Evolutionary conservation across 1,140 invertebrate genomes (phyloP).

Genomic region (Pemphigus obesinymphae): DNA sequence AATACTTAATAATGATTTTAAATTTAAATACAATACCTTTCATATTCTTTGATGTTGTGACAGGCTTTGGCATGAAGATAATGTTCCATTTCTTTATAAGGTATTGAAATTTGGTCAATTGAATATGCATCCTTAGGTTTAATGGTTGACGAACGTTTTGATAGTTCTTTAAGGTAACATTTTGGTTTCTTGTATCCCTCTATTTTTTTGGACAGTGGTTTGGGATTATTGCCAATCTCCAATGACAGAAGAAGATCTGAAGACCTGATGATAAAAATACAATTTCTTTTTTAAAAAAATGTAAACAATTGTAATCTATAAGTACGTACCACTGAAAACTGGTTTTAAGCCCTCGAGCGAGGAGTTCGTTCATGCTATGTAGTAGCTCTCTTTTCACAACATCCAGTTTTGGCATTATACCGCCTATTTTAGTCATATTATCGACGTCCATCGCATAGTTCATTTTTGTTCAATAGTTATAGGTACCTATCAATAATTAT

Average conservation of each 20-base stretch:
- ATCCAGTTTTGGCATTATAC: background rate
- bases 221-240: background rate
- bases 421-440: background rate
- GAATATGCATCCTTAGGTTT: background rate
- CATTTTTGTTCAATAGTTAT: background rate
- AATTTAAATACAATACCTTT: conserved; percentile 52
- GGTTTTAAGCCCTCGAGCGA: background rate
- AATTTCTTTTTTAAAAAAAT: too few species aligned
- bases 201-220: conserved; percentile 16
- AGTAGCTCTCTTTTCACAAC: conserved; percentile 23
- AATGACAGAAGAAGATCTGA: conserved; percentile 24
- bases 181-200: conserved; percentile 43
- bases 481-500: too few species aligned
- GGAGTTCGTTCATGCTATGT: background rate
- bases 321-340: conserved; percentile 25
- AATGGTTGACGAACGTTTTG: background rate
- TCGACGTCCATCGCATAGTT: conserved; percentile 25
- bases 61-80: conserved; percentile 82
- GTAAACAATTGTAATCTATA: background rate
- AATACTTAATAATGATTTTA: background rate
- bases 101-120: background rate
- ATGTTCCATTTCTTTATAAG: background rate
- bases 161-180: background rate
- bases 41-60: conserved; percentile 89
- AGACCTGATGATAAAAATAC: background rate